These are phyloP conservation scores for Heterohyrax brucei DNA, from an alignment of 2,797 vertebrate species.

Conservation along the genomic window DNA sequence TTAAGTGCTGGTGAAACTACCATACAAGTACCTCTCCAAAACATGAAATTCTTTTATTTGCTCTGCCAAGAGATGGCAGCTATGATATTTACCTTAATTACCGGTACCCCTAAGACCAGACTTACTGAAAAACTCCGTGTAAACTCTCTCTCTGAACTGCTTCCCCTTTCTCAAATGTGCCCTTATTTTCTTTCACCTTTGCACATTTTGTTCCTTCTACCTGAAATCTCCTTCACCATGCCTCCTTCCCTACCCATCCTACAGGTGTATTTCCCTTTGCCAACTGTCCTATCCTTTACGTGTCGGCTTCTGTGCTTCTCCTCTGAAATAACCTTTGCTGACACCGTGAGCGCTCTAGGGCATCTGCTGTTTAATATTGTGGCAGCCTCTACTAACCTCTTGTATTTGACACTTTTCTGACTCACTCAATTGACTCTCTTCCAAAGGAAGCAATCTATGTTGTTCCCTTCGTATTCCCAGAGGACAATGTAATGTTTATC, in stretches of 20 bases:
- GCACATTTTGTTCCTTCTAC: background rate
- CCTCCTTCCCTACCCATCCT: background rate
- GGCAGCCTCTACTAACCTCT: background rate
- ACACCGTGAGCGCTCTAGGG: rapidly evolving
- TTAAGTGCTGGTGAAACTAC: background rate
- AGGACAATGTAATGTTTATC: background rate
- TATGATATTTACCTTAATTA: background rate
- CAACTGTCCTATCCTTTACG: background rate
- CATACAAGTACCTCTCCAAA: background rate
- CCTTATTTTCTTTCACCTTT: background rate
- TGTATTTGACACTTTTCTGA: background rate
- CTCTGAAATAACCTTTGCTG: background rate
- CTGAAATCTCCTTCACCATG: background rate
- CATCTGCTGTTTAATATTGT: background rate
- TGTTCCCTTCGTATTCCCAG: background rate
- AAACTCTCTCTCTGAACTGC: background rate
- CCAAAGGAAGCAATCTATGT: background rate
- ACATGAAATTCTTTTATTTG: background rate
- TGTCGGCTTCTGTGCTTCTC: background rate
- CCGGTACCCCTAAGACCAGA: background rate
- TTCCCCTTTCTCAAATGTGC: background rate
- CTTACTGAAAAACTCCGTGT: background rate
- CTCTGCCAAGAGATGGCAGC: background rate
- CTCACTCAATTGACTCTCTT: background rate
- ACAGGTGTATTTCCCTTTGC: background rate